A percentile compares a stretch with the other conserved stretches of the same genome.
phyloP scores from a whole-genome alignment of 2,113 vertebrate genomes.

The Pteronura brasiliensis region DNA sequence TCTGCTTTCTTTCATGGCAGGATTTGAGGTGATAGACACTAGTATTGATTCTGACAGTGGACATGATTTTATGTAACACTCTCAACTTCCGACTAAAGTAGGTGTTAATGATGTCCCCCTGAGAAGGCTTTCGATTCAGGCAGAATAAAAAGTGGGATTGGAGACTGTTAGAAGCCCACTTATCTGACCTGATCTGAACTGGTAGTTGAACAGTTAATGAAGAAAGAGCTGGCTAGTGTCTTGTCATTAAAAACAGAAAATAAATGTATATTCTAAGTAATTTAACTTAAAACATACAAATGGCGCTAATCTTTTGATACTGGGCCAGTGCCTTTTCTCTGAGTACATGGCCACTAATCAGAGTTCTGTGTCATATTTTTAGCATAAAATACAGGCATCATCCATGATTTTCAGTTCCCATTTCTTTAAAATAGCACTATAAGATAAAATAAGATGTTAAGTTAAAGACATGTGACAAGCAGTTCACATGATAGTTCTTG shows the following conservation, averaged over 20 bases:
- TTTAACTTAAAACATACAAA: background rate
- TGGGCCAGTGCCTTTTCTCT: background rate
- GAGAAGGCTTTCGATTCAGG: slow-evolving; percentile 51
- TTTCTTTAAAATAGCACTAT: background rate
- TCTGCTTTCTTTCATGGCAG: background rate
- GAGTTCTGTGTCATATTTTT: background rate
- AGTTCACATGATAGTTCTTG: background rate
- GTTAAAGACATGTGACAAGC: background rate
- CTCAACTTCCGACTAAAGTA: slow-evolving; percentile 37
- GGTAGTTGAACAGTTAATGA: background rate
- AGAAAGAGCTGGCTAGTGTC: background rate
- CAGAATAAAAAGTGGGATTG: slow-evolving; percentile 5
- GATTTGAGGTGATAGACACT: slow-evolving; percentile 47
- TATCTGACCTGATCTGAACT: background rate
- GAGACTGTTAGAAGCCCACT: background rate
- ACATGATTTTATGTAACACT: slow-evolving; percentile 50
- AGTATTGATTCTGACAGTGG: slow-evolving; percentile 60
- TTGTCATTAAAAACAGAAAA: background rate
- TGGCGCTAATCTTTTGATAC: background rate
- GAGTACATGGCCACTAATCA: background rate
- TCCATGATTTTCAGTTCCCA: background rate
- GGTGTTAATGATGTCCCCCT: slow-evolving; percentile 62
- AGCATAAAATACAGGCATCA: background rate
- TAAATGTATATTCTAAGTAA: background rate
- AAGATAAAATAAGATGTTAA: background rate